Conservation (phyloP, 2,113 vertebrate species). For the Eonycteris spelaea region DNA sequence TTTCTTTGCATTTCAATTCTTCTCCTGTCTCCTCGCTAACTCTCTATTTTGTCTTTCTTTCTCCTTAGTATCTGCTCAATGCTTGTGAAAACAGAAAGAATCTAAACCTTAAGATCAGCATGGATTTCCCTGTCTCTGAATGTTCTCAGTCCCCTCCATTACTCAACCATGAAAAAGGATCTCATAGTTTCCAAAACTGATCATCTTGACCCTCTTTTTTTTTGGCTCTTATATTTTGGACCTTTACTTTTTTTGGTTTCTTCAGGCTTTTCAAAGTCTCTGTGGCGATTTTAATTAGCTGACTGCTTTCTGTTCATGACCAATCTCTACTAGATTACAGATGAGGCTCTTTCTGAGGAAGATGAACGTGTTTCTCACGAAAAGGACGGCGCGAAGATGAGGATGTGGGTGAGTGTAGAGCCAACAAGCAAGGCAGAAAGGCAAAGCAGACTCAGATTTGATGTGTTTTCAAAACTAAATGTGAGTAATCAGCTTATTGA, state of each 20-base stretch:
- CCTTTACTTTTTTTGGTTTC: background rate
- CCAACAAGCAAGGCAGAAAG: background rate
- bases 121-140: background rate
- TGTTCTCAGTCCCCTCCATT: background rate
- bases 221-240: background rate
- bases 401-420: conserved; percentile 78
- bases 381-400: conserved; percentile 76
- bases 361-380: conserved; percentile 64
- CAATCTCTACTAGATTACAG: conserved; percentile 69
- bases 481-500: background rate
- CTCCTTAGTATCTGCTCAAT: background rate
- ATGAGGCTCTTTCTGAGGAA: conserved; percentile 62
- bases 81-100: background rate
- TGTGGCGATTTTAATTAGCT: background rate
- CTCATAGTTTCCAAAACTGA: background rate
- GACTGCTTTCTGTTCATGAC: background rate
- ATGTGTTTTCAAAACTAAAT: background rate
- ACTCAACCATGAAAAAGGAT: background rate
- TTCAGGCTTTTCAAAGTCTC: background rate
- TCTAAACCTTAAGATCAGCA: background rate
- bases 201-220: background rate
- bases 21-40: background rate
- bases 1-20: background rate
- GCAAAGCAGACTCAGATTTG: background rate
- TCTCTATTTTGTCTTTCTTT: background rate